phyloP scores from a whole-genome alignment of 2,797 vertebrate genomes.

The Myoxocephalus aenaeus region DNA sequence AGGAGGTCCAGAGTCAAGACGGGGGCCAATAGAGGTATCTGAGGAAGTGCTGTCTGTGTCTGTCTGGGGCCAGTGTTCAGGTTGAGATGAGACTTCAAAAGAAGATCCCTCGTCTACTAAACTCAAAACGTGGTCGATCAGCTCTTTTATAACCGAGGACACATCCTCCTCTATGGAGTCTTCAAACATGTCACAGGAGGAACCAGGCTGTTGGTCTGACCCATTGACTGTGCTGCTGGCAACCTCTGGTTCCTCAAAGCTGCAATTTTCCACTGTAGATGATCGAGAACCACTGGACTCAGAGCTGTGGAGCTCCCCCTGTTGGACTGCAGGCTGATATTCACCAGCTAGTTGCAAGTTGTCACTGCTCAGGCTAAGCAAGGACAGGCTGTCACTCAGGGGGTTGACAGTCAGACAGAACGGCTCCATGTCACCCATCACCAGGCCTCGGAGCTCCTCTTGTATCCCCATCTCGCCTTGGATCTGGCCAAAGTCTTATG shows the following conservation, averaged over 20 bases:
- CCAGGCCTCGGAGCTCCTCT: slow-evolving; percentile 81
- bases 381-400: slow-evolving; percentile 94
- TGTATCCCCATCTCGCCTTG: slow-evolving; percentile 82
- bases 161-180: slow-evolving; percentile 88
- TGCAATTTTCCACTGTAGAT: slow-evolving; percentile 91
- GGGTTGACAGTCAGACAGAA: slow-evolving; percentile 98
- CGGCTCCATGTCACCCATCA: slow-evolving; percentile 94
- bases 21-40: slow-evolving; percentile 72
- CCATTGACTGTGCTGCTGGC: slow-evolving; percentile 69
- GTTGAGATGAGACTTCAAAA: slow-evolving; percentile 63
- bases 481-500: slow-evolving; percentile 82
- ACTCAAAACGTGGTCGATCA: slow-evolving; percentile 89
- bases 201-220: slow-evolving; percentile 60
- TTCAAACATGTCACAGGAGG: slow-evolving; percentile 67
- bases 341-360: slow-evolving; percentile 92
- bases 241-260: slow-evolving; percentile 91
- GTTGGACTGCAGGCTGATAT: slow-evolving; percentile 90
- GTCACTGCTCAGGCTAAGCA: slow-evolving; percentile 97
- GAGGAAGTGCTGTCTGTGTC: slow-evolving; percentile 85
- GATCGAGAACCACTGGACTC: slow-evolving; percentile 93
- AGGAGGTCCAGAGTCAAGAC: slow-evolving; percentile 66
- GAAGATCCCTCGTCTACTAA: slow-evolving; percentile 80
- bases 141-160: slow-evolving; percentile 88
- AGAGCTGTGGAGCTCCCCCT: slow-evolving; percentile 91
- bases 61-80: slow-evolving; percentile 82